These are phyloP conservation scores for Diaperis boleti DNA, from an alignment of 2,888 invertebrate species.

Conservation along the genomic window DNA sequence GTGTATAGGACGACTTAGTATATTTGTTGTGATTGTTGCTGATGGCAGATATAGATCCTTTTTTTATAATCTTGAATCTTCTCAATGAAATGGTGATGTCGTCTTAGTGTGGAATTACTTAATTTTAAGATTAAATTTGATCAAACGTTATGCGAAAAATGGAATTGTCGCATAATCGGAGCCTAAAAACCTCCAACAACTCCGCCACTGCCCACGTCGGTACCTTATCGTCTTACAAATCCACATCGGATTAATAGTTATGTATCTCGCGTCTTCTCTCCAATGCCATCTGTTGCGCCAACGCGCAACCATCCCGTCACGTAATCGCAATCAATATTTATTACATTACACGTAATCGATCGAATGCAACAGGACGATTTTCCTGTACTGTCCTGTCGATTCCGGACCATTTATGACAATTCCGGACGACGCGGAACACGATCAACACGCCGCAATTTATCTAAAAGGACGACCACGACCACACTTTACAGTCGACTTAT, in stretches of 20 bases:
- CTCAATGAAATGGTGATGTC: too few relatives aligned
- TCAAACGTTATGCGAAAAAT: too few relatives aligned
- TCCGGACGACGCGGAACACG: neutral
- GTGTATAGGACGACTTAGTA: too few relatives aligned
- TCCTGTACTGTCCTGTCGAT: conserved; percentile 22
- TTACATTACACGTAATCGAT: conserved; percentile 30
- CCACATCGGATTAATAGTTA: conserved; percentile 27
- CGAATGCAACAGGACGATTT: conserved; percentile 35
- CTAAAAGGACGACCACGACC: neutral
- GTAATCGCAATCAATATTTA: conserved; percentile 34
- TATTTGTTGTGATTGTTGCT: too few relatives aligned
- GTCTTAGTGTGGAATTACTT: too few relatives aligned
- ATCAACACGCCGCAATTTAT: too few relatives aligned
- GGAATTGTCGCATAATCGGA: too few relatives aligned
- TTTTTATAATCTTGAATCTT: too few relatives aligned
- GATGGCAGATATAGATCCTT: too few relatives aligned
- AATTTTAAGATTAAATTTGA: too few relatives aligned
- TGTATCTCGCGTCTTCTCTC: conserved; percentile 21
- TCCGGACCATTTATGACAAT: conserved; percentile 20
- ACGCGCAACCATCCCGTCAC: conserved; percentile 32
- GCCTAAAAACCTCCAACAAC: too few relatives aligned
- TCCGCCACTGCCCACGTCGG: neutral
- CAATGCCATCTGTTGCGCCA: conserved; percentile 37
- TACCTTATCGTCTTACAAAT: conserved; percentile 22
- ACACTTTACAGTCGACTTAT: neutral